A percentile compares a stretch with the other conserved stretches of the same genome.
These are phyloP conservation scores for Sebastes jordani DNA, from an alignment of 2,797 vertebrate species.

Conservation along the genomic window DNA sequence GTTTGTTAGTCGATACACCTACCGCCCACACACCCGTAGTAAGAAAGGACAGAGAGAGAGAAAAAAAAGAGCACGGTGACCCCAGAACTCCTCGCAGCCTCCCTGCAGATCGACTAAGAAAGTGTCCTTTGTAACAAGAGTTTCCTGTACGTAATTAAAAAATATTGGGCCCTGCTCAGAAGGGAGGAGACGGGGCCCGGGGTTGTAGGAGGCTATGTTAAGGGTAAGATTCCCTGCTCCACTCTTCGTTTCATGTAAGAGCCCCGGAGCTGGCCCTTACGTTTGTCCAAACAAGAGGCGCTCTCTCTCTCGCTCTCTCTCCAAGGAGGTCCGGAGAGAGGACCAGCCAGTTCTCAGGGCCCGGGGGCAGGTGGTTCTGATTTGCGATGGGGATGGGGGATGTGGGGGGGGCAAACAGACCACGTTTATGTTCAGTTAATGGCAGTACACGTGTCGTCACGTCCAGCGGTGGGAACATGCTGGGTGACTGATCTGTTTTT, in stretches of 20 bases:
- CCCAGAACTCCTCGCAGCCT: slow-evolving; percentile 59
- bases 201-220: slow-evolving; percentile 59
- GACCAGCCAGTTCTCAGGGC: slow-evolving; percentile 66
- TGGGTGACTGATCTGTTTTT: slow-evolving; percentile 76
- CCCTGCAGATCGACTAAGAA: slow-evolving; percentile 71
- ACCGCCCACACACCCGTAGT: slow-evolving; percentile 65
- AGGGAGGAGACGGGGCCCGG: slow-evolving; percentile 58
- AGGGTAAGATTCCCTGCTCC: slow-evolving; percentile 61
- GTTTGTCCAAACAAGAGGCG: slow-evolving; percentile 74
- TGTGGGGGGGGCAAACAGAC: slow-evolving; percentile 34
- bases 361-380: slow-evolving; percentile 79
- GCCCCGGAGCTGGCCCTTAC: slow-evolving; percentile 59
- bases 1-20: slow-evolving; percentile 85
- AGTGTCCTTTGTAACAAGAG: slow-evolving; percentile 85
- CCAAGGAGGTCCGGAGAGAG: slow-evolving; percentile 65
- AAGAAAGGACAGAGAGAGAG: slow-evolving; percentile 7
- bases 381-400: slow-evolving; percentile 41
- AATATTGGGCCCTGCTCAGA: slow-evolving; percentile 69
- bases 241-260: slow-evolving; percentile 65
- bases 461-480: slow-evolving; percentile 72
- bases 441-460: slow-evolving; percentile 74
- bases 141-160: slow-evolving; percentile 86
- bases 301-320: slow-evolving; percentile 49
- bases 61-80: slow-evolving; percentile 47
- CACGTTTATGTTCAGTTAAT: slow-evolving; percentile 78